phyloP scores from a whole-genome alignment of 2,888 invertebrate genomes.

The Dryobotodes eremita region DNA sequence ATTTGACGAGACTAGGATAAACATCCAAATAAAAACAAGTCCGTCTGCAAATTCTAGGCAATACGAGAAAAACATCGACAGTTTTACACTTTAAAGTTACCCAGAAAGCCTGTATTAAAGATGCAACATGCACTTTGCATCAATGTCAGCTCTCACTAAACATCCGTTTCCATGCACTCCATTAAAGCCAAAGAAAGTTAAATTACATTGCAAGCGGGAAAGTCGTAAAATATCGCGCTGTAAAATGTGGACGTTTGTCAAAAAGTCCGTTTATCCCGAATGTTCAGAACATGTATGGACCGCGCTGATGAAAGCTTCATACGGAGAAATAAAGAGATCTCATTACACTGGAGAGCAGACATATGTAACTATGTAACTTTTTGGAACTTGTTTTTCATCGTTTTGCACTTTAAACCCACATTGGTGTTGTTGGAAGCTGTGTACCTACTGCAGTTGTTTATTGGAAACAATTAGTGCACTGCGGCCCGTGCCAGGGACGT shows the following conservation, averaged over 20 bases:
- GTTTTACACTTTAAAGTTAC: constrained; percentile 9
- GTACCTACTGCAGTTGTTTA: constrained; percentile 28
- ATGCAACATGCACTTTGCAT: constrained; percentile 45
- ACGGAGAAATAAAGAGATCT: constrained; percentile 56
- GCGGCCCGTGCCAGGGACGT: neutral
- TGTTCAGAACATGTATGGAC: constrained; percentile 55
- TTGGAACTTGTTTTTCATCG: neutral
- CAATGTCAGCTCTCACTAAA: constrained; percentile 27
- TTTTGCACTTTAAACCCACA: neutral
- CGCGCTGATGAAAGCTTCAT: constrained; percentile 57
- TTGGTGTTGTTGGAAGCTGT: constrained; percentile 5
- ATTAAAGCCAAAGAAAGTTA: constrained; percentile 58
- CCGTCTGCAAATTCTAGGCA: neutral
- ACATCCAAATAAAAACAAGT: neutral
- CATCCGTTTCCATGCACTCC: constrained; percentile 41
- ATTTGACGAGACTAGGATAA: too few species aligned
- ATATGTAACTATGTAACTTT: constrained; percentile 17
- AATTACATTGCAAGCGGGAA: constrained; percentile 47
- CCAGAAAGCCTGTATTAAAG: constrained; percentile 23
- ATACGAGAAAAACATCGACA: neutral
- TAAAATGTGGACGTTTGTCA: constrained; percentile 55
- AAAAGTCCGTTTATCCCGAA: constrained; percentile 52
- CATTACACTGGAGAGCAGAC: constrained; percentile 59
- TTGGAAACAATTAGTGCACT: constrained; percentile 27
- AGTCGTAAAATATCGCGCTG: constrained; percentile 28